phyloP scores from a whole-genome alignment of 2,888 invertebrate species.

The Rhyacophila evoluta region DNA sequence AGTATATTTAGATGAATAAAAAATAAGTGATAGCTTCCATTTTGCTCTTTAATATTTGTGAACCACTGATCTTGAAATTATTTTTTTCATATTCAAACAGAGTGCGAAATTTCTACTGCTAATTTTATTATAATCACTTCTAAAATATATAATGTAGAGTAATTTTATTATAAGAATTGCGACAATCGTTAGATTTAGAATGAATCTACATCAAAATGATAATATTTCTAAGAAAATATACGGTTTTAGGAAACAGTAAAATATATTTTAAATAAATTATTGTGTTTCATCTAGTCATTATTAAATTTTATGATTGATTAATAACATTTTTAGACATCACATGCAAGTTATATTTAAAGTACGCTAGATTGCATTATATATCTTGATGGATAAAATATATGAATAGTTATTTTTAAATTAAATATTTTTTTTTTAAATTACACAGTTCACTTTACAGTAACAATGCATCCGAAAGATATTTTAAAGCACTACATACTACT shows the following conservation, averaged over 20 bases:
- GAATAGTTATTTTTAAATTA: too few relatives aligned
- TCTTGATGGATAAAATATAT: too few relatives aligned
- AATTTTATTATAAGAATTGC: conserved; percentile 31
- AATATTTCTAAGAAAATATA: neutral
- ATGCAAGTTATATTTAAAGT: neutral
- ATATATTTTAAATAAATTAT: neutral
- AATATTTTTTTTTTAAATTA: too few relatives aligned
- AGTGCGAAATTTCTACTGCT: conserved; percentile 31
- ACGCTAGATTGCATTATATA: too few relatives aligned
- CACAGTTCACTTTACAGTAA: too few relatives aligned
- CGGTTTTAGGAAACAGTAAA: neutral
- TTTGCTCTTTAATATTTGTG: neutral
- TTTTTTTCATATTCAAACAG: neutral
- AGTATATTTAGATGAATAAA: too few relatives aligned
- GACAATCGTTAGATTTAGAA: conserved; percentile 30
- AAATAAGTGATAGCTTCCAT: neutral
- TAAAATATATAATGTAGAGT: conserved; percentile 26
- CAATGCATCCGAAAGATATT: too few relatives aligned
- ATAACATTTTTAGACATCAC: neutral
- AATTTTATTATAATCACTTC: conserved; percentile 28
- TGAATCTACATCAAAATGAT: conserved; percentile 15
- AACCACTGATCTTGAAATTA: neutral
- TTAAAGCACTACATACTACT: too few relatives aligned
- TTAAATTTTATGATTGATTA: neutral
- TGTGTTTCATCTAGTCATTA: neutral